Percentiles rank a stretch among this genome's conserved stretches.
These are phyloP conservation scores for Mactromeris polynyma DNA, from an alignment of 2,888 invertebrate genomes.

Conservation along the genomic window DNA sequence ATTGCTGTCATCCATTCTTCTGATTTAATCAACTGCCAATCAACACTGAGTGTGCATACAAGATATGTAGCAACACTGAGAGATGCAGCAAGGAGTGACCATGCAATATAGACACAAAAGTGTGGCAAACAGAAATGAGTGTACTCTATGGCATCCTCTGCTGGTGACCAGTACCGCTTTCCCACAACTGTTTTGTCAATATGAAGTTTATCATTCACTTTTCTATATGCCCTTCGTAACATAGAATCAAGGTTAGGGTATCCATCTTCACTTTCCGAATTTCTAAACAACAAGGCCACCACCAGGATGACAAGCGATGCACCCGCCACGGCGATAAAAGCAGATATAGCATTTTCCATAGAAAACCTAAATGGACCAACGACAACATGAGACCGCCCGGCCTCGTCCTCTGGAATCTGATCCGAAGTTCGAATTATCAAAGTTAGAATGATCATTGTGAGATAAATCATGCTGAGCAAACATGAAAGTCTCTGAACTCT, in stretches of 20 bases:
- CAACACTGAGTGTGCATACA: constrained; percentile 85
- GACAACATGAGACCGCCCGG: constrained; percentile 55
- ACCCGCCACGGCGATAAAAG: constrained; percentile 78
- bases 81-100: constrained; percentile 81
- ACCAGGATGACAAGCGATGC: constrained; percentile 84
- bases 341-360: constrained; percentile 69
- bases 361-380: constrained; percentile 76
- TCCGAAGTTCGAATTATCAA: constrained; percentile 70
- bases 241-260: constrained; percentile 39
- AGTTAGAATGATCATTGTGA: constrained; percentile 79
- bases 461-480: constrained; percentile 75
- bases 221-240: constrained; percentile 43
- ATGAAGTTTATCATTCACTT: constrained; percentile 44
- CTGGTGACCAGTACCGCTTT: constrained; percentile 50
- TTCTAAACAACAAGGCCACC: constrained; percentile 79
- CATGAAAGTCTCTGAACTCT: constrained; percentile 82
- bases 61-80: constrained; percentile 85
- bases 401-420: constrained; percentile 59
- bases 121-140: constrained; percentile 65
- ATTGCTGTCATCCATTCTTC: constrained; percentile 86
- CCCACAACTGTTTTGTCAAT: constrained; percentile 55
- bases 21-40: constrained; percentile 86
- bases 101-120: constrained; percentile 79
- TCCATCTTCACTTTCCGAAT: constrained; percentile 53
- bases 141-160: constrained; percentile 47